Evolutionary conservation across 2,113 vertebrate genomes (phyloP), one percentile per base, ranked within the genome.

Genomic region (Eidolon helvum): DNA sequence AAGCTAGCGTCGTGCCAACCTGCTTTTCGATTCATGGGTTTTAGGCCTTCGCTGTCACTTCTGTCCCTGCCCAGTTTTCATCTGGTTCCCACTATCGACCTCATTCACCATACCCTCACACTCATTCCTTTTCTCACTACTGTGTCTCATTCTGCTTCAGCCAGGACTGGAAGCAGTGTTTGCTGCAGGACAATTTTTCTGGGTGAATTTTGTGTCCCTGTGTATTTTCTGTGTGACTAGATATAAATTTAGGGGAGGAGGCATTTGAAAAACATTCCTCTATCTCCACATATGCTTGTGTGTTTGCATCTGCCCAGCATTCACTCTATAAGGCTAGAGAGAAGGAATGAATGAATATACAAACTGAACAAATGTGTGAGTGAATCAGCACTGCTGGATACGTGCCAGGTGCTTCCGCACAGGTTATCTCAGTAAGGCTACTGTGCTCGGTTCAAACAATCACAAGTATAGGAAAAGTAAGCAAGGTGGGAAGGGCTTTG

Each of bases 361-460:
- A 16, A 30, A 28, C 43, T 6, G 43, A 85, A 61, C 43, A 0
- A 65, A 12, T 2, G 35, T 24, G 11, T 9, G 16, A 38, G 74
- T 43, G 53, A 33, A 16, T 26, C 38, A 5, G 33, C 33, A 28
- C 5, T 14, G 2, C 33, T 59, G 11, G 93, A 15, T 7, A 11
- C 0, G 0, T 11, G 53, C 33, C 19, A 0, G 50, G 68, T 4
- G 28, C 61, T 11, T n/a, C n/a, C 2, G 66, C 0, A 11, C 10
- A 15, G 5, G 7, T 4, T 8, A 14, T 30, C 24, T 65, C 55
- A 8, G 16, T 1, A 10, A 19, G 22, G 6, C 63, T 38, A 21
- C 30, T 16, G 48, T 4, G 35, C 55, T 55, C 7, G 2, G 43
- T 53, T n/a, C 57, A 26, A 14, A 55, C 4, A 8, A 4, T 1